Base-by-base conservation (phyloP, 2,113 vertebrate genomes). In the Mungos mungo region DNA sequence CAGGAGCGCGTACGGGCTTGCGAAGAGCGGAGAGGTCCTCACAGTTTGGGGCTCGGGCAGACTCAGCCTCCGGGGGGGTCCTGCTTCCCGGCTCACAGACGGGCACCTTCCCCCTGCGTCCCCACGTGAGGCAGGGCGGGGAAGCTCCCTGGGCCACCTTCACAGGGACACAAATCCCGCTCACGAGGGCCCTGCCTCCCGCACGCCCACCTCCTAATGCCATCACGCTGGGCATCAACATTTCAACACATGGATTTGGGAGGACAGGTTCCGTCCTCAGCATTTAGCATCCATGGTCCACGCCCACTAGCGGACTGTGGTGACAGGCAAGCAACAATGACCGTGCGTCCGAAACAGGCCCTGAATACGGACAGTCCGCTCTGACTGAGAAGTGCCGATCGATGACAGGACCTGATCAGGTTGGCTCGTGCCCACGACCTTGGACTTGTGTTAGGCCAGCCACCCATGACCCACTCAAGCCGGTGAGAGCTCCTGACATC, bases 371-470 rank as follows among this genome's bases (percentile, higher is more conserved):
- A 8, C 25, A 7, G 50, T 11, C n/a, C 68, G 3, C 47, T 23
- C 8, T 6, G 23, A 7, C 5, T 2, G 68, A 19, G n/a, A 12
- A 19, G 47, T n/a, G 15, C 65, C 6, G 31, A 35, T 1, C 6
- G 31, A 35, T 1, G 21, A 3, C 1, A 12, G 23, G 63, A 52
- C 33, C 2, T 7, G 63, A 7, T 15, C 83, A 10, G 83, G 16
- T 5, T 3, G 0, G 63, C 63, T 25, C 12, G 1, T 8, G 60
- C 15, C 38, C 15, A 0, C 0, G 88, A 15, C 57, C 27, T 8
- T 3, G 33, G 50, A 5, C 7, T 1, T 31, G 0, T 3, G 25
- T 38, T 3, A 35, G 45, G 45, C 76, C 6, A 8, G 5, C 21
- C 4, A 3, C 7, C 3, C 74, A 7, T 23, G 27, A 38, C 11